Evolutionary conservation across 2,888 invertebrate genomes (phyloP).

Genomic region (Apodemia duryi): DNA sequence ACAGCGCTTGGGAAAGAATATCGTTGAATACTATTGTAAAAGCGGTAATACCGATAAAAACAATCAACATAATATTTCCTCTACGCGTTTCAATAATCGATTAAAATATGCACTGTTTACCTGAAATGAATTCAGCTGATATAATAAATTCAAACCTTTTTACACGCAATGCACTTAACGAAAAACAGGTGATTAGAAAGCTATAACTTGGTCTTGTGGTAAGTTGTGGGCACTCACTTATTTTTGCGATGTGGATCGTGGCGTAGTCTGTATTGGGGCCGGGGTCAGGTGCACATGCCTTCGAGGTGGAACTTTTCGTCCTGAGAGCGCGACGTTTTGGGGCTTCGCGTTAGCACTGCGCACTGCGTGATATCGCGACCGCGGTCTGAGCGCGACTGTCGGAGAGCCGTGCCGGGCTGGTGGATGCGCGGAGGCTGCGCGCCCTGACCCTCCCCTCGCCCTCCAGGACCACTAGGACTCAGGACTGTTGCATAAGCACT

Average conservation of each 20-base stretch:
- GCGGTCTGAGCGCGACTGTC: constrained; percentile 52
- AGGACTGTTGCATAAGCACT: constrained; percentile 22
- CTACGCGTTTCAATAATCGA: neutral
- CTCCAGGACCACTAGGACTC: constrained; percentile 44
- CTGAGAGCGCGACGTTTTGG: constrained; percentile 37
- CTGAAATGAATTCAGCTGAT: constrained; percentile 2
- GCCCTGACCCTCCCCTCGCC: constrained; percentile 37
- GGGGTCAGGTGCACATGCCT: constrained; percentile 61
- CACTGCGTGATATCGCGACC: constrained; percentile 35
- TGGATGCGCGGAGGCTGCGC: constrained; percentile 39
- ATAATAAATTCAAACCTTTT: neutral
- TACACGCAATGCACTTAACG: constrained; percentile 11
- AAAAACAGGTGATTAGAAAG: constrained; percentile 14
- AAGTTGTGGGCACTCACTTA: constrained; percentile 47
- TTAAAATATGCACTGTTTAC: constrained; percentile 9
- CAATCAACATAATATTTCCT: neutral
- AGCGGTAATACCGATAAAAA: neutral
- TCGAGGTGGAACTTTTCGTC: constrained; percentile 34
- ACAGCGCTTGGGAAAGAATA: neutral
- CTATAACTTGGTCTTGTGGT: constrained; percentile 2
- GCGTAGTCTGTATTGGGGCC: constrained; percentile 37
- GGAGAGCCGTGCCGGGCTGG: constrained; percentile 29
- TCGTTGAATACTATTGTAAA: neutral
- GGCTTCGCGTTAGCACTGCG: constrained; percentile 30
- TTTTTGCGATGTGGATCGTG: constrained; percentile 36